Evolutionary conservation across 2,797 vertebrate genomes (phyloP), one percentile per base, ranked within the genome.

Genomic region (Thaleichthys pacificus): DNA sequence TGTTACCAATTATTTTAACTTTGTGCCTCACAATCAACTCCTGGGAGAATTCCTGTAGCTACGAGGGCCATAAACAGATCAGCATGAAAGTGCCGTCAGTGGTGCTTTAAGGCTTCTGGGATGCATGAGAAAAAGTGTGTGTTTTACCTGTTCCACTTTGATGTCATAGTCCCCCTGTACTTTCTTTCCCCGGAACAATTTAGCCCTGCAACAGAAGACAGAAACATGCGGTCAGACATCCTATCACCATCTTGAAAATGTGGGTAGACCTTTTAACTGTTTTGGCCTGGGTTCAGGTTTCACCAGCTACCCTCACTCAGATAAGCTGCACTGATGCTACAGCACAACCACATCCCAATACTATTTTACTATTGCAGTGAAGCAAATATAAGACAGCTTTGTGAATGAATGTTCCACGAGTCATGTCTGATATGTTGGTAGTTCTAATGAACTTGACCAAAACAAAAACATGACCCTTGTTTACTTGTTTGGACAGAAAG

Each of bases 151-250:
- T 79, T 99, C 97, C 80, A 99, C 95, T 91, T 94, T 97, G 90
- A 99, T 93, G 81, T 99, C 97, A 22, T 94, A 97, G 79, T 99
- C 97, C 51, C 96, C 97, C 75, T 95, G 94, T 78, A 98, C 78
- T 86, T 98, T 99, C 89, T 98, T 99, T 26, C 97, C 97, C 75
- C 96, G 94, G 84, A 99, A 98, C 82, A 95, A 91, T 89, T 97
- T 99, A 84, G 93, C 88, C 97, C 97, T 99, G 86, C 71, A 70
- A 76, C 61, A 65, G 0, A 24, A 61, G 17, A 67, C 4, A 77
- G 15, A 38, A 9, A 64, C 28, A 68, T 76, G 51, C 4, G 51
- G 15, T 56, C 51, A 56, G 19, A n/a, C 51, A n/a, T 54, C 15
- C 6, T n/a, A 5, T 56, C 51, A 56, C 17, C 51, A 56, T 56